A percentile compares a stretch with the other conserved stretches of the same genome.
phyloP scores from a whole-genome alignment of 2,113 vertebrate species.

The Osmerus mordax region DNA sequence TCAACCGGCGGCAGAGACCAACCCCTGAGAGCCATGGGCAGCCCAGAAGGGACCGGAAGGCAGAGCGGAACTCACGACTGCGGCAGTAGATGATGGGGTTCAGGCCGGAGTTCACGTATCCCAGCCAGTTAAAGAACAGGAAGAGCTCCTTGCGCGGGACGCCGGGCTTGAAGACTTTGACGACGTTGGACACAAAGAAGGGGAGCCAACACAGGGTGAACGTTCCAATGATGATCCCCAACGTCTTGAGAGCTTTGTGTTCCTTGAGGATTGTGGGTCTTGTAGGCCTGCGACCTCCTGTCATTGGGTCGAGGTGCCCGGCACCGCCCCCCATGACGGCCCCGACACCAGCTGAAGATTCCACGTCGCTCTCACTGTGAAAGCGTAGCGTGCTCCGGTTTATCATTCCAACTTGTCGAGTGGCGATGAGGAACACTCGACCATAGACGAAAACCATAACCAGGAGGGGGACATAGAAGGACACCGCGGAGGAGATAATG shows the following conservation, averaged over 20 bases:
- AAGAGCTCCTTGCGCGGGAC: slow-evolving; percentile 54
- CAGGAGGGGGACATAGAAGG: slow-evolving; percentile 79
- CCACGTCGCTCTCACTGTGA: background rate
- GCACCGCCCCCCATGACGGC: too few relatives aligned
- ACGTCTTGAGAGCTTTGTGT: slow-evolving; percentile 75
- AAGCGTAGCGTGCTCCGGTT: slow-evolving; percentile 68
- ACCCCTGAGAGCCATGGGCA: slow-evolving; percentile 17
- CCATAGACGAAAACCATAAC: slow-evolving; percentile 81
- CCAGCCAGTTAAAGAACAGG: slow-evolving; percentile 82
- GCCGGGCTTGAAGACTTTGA: slow-evolving; percentile 65
- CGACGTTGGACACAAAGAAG: slow-evolving; percentile 80
- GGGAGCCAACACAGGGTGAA: slow-evolving; percentile 84
- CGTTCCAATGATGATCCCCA: slow-evolving; percentile 81
- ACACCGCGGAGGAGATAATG: slow-evolving; percentile 76
- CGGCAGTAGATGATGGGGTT: slow-evolving; percentile 85
- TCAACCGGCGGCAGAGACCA: background rate
- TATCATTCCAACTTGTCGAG: slow-evolving; percentile 67
- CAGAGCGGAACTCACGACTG: slow-evolving; percentile 76
- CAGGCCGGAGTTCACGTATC: slow-evolving; percentile 80
- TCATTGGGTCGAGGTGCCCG: too few relatives aligned
- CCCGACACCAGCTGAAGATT: background rate
- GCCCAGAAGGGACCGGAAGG: slow-evolving; percentile 73
- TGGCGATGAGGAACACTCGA: slow-evolving; percentile 72
- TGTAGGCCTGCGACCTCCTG: slow-evolving; percentile 34
- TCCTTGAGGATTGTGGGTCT: slow-evolving; percentile 67